Evolutionary conservation across 1,140 invertebrate genomes (phyloP).

Genomic region (Metaphire vulgaris): DNA sequence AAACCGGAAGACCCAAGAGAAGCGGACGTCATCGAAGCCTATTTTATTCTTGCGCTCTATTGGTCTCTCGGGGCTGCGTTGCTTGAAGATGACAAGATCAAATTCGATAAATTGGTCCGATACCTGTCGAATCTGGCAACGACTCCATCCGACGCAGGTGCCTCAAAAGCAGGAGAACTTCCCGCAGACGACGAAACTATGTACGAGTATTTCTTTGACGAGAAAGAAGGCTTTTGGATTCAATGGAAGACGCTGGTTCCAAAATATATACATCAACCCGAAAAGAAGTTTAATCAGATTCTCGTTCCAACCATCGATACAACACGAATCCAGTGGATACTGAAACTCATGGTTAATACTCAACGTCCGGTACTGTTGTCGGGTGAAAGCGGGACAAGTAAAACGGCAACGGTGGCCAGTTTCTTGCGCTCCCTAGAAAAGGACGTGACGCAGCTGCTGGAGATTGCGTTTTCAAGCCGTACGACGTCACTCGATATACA

Average conservation of each 20-base stretch:
- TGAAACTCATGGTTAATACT: slow-evolving; percentile 69
- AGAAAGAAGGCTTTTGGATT: slow-evolving; percentile 63
- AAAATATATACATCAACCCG: slow-evolving; percentile 65
- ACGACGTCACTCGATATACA: slow-evolving; percentile 83
- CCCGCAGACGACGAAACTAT: slow-evolving; percentile 63
- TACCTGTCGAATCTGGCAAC: slow-evolving; percentile 40
- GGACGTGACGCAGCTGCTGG: slow-evolving; percentile 59
- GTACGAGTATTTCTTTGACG: slow-evolving; percentile 74
- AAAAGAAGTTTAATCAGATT: slow-evolving; percentile 70
- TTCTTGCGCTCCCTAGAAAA: slow-evolving; percentile 66
- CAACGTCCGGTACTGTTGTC: slow-evolving; percentile 72
- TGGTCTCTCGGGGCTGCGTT: slow-evolving; percentile 75
- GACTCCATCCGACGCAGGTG: neutral
- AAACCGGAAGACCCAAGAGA: slow-evolving; percentile 52
- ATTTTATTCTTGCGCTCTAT: slow-evolving; percentile 70
- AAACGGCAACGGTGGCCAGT: slow-evolving; percentile 76
- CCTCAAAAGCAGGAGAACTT: slow-evolving; percentile 57
- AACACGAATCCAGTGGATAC: slow-evolving; percentile 66
- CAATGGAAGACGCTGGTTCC: slow-evolving; percentile 73
- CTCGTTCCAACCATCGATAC: slow-evolving; percentile 83
- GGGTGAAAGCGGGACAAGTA: slow-evolving; percentile 82
- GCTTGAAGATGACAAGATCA: slow-evolving; percentile 59
- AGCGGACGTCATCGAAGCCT: slow-evolving; percentile 58
- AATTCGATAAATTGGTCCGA: slow-evolving; percentile 75
- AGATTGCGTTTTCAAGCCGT: slow-evolving; percentile 82